Evolutionary conservation across 2,888 invertebrate species (phyloP).

Genomic region (Chloroclystis v-ata): DNA sequence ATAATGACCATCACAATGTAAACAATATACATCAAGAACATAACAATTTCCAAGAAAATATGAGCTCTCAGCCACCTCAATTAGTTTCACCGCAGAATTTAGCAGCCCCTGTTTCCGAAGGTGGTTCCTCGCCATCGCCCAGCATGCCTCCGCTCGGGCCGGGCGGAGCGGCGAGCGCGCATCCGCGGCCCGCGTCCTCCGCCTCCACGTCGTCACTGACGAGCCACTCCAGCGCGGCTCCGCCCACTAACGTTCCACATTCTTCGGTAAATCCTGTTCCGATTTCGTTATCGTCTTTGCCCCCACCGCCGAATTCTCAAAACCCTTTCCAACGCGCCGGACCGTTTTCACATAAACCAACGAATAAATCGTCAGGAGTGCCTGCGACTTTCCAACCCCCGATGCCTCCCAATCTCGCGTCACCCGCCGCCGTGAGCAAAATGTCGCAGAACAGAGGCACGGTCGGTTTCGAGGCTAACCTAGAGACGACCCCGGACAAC

Average conservation of each 20-base stretch:
- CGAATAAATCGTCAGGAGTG: constrained; percentile 41
- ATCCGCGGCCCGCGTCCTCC: constrained; percentile 14
- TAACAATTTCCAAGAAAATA: constrained; percentile 22
- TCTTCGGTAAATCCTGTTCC: constrained; percentile 24
- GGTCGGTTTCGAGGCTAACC: constrained; percentile 76
- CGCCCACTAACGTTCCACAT: constrained; percentile 10
- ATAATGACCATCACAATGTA: constrained; percentile 46
- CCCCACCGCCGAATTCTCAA: constrained; percentile 42
- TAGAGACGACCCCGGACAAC: constrained; percentile 83
- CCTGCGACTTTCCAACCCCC: constrained; percentile 46
- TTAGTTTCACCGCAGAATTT: constrained; percentile 35
- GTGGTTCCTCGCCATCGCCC: constrained; percentile 9
- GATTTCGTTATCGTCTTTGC: constrained; percentile 40
- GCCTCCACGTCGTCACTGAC: constrained; percentile 13
- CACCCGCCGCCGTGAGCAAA: constrained; percentile 57
- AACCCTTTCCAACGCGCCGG: constrained; percentile 71
- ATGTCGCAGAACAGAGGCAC: constrained; percentile 50
- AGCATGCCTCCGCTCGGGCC: constrained; percentile 15
- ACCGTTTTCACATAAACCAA: constrained; percentile 67
- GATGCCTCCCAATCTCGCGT: constrained; percentile 51
- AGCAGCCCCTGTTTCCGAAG: constrained; percentile 25
- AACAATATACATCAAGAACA: constrained; percentile 30
- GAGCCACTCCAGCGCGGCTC: not conserved
- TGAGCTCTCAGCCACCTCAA: constrained; percentile 28
- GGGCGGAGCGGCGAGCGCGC: constrained; percentile 1